Base-by-base conservation (phyloP, 2,797 vertebrate species). In the Danionella dracula region DNA sequence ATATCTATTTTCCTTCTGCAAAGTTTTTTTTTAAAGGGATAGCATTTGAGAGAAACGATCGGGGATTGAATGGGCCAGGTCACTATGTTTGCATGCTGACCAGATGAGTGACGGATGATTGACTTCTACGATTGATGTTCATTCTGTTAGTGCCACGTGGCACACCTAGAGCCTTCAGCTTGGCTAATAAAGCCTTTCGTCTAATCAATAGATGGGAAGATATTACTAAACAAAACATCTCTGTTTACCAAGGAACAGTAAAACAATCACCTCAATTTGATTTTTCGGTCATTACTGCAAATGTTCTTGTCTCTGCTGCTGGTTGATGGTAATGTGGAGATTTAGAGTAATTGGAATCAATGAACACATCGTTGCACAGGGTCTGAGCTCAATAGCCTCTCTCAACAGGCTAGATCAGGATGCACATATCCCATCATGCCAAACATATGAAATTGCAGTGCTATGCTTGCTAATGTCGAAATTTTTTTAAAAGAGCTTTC, bases 101-200 rank as follows among this genome's bases (percentile, higher is more conserved):
- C 21, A 61, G 50, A 68, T 59, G 68, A 79, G 44, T 67, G 75
- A 70, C 71, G 72, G 45, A 53, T 79, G 80, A 82, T 76, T 79
- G 75, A 79, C 73, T 66, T 51, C 45, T 49, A 38, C 45, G 35
- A 77, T 76, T 77, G 73, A 82, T 81, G 74, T 76, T 64, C 63
- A 74, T 68, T 82, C 73, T 73, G 71, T 82, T 79, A 78, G 77
- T 79, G 64, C 62, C 59, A 72, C 41, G 57, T 78, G 75, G 59
- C 44, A n/a, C n/a, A n/a, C n/a, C n/a, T n/a, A 5, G 61, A 77
- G 76, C 58, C 72, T 63, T 75, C 75, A 73, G 73, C 78, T 80
- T 66, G 46, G 58, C 73, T 83, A 81, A 82, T 78, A 79, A 78
- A 72, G 72, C 70, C 64, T 78, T 84, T 79, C 79, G 78, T 78